Percentiles rank a stretch among this genome's conserved stretches.
phyloP scores from a whole-genome alignment of 2,113 vertebrate genomes.

The Odocoileus hemionus region DNA sequence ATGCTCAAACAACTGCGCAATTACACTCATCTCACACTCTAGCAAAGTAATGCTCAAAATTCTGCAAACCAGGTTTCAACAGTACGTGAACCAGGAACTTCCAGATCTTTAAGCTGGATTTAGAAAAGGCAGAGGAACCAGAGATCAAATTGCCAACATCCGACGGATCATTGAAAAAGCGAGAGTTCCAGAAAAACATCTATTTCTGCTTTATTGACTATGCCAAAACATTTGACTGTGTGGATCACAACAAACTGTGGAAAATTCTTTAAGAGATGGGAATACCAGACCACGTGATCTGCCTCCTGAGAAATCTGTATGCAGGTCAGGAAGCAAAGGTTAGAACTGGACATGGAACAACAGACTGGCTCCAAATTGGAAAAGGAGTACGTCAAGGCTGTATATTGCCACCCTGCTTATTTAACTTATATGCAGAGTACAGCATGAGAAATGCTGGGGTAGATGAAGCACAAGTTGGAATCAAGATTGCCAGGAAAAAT shows the following conservation, averaged over 20 bases:
- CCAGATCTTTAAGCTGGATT: not conserved
- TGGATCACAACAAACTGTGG: not conserved
- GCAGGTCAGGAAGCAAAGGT: not conserved
- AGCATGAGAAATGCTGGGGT: not conserved
- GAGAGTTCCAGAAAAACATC: not conserved
- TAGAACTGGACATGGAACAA: not conserved
- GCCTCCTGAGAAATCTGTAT: not conserved
- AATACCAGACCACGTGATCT: not conserved
- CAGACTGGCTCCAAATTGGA: not conserved
- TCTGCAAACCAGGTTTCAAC: not conserved
- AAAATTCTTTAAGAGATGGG: not conserved
- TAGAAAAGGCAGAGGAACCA: not conserved
- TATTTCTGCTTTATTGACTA: not conserved
- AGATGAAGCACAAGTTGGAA: not conserved
- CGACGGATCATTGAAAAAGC: not conserved
- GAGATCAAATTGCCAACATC: not conserved
- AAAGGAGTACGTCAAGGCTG: not conserved
- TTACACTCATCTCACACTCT: not conserved
- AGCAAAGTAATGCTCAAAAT: not conserved
- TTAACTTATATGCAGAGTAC: not conserved
- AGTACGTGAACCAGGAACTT: not conserved
- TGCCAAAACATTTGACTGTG: not conserved
- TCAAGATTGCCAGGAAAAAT: not conserved
- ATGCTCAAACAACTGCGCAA: not conserved
- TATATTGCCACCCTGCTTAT: not conserved